These are phyloP conservation scores for Dromius quadrimaculatus DNA, from an alignment of 2,888 invertebrate genomes.

Conservation along the genomic window DNA sequence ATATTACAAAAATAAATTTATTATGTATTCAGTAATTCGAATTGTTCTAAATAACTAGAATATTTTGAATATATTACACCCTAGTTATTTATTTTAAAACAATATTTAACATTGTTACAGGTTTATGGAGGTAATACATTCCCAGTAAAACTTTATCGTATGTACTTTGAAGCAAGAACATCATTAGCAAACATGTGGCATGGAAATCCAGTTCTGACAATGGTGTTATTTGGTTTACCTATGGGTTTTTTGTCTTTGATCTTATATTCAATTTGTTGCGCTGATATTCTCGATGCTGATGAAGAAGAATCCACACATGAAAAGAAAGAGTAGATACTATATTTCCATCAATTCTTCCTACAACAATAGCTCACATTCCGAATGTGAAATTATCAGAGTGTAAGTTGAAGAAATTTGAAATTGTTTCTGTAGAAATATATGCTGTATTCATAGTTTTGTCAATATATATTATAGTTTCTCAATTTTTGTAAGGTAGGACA, in stretches of 20 bases:
- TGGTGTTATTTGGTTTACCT: conserved; percentile 94
- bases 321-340: conserved; percentile 67
- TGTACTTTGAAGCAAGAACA: conserved; percentile 86
- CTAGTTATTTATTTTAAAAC: too few species aligned
- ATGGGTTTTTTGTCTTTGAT: conserved; percentile 93
- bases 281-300: conserved; percentile 92
- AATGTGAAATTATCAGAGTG: conserved; percentile 9
- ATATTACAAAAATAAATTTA: too few species aligned
- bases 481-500: too few species aligned
- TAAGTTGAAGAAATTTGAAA: too few species aligned
- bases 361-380: conserved; percentile 1
- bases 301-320: conserved; percentile 73
- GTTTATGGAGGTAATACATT: conserved; percentile 88
- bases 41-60: too few species aligned
- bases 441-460: neutral
- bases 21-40: too few species aligned
- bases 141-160: conserved; percentile 80
- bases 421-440: conserved; percentile 9
- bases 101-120: conserved; percentile 66
- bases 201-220: conserved; percentile 92
- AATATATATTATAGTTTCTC: too few species aligned
- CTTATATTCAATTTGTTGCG: conserved; percentile 95
- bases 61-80: too few species aligned
- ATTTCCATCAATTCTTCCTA: too few species aligned
- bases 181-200: conserved; percentile 88